These are phyloP conservation scores for Lycia hirtaria DNA, from an alignment of 2,888 invertebrate species.

Conservation along the genomic window DNA sequence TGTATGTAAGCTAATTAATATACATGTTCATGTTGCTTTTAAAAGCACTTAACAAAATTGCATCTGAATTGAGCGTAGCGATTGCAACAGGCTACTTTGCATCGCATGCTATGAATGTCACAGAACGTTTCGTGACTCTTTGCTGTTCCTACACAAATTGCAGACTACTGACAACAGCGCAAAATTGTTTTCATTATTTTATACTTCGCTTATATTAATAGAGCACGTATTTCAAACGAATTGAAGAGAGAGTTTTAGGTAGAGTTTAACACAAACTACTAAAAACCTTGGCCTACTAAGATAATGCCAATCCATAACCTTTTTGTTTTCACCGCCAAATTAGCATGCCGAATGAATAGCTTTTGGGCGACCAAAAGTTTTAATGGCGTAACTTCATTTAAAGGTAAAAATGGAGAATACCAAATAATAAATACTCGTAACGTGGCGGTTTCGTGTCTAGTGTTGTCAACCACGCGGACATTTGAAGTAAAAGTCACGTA, in stretches of 20 bases:
- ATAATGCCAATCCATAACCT: slow-evolving; percentile 42
- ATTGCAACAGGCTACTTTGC: slow-evolving; percentile 41
- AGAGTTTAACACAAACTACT: slow-evolving; percentile 13
- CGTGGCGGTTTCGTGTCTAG: slow-evolving; percentile 26
- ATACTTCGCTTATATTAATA: slow-evolving; percentile 27
- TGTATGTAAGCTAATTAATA: slow-evolving; percentile 89
- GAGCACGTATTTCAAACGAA: slow-evolving; percentile 30
- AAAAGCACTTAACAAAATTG: slow-evolving; percentile 31
- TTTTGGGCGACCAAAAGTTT: slow-evolving; percentile 29
- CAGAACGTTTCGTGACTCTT: slow-evolving; percentile 36
- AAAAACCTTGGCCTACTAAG: slow-evolving; percentile 42
- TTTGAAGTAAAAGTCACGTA: slow-evolving; percentile 74
- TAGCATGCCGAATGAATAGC: slow-evolving; percentile 38
- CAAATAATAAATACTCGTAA: slow-evolving; percentile 30
- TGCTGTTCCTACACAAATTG: slow-evolving; percentile 33
- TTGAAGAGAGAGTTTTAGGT: no score
- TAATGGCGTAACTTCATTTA: slow-evolving; percentile 30
- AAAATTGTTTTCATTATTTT: slow-evolving; percentile 33
- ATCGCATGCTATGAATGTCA: slow-evolving; percentile 37
- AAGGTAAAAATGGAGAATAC: slow-evolving; percentile 14
- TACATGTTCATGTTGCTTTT: slow-evolving; percentile 20
- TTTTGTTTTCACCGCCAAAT: slow-evolving; percentile 40
- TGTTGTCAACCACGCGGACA: slow-evolving; percentile 51
- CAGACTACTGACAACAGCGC: slow-evolving; percentile 30
- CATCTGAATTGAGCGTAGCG: slow-evolving; percentile 24